Conservation (phyloP, 2,113 vertebrate species). For the Onychostoma macrolepis region DNA sequence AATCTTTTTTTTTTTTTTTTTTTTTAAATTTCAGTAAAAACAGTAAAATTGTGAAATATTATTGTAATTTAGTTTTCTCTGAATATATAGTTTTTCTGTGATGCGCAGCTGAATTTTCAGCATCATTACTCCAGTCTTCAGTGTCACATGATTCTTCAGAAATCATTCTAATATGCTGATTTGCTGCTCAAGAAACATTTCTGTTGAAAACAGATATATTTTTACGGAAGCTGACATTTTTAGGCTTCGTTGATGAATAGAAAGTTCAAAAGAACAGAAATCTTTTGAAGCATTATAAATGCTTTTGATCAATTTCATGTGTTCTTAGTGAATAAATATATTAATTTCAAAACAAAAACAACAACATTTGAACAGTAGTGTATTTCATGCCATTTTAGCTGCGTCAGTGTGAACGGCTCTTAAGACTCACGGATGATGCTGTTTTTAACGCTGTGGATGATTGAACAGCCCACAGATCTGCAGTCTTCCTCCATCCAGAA, state of each 20-base stretch:
- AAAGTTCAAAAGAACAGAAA: not conserved
- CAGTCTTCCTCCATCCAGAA: constrained; percentile 77
- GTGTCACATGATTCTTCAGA: too few relatives aligned
- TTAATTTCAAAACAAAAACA: not conserved
- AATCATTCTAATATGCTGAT: not conserved
- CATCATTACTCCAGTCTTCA: too few relatives aligned
- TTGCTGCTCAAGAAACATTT: not conserved
- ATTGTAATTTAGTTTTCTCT: too few relatives aligned
- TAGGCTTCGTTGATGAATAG: not conserved
- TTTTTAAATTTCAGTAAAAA: not conserved
- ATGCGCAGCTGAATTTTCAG: too few relatives aligned
- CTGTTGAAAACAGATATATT: too few relatives aligned
- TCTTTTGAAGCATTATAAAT: not conserved
- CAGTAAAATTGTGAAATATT: too few relatives aligned
- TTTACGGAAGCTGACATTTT: not conserved
- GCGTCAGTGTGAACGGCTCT: constrained; percentile 44
- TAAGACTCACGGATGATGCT: not conserved
- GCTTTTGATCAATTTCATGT: not conserved
- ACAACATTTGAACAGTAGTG: not conserved
- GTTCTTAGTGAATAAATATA: not conserved
- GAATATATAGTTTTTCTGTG: too few relatives aligned
- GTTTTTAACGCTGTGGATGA: not conserved
- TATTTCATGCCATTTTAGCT: not conserved
- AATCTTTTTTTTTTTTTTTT: too few relatives aligned
- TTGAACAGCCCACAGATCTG: constrained; percentile 64